A percentile compares a stretch with the other conserved stretches of the same genome.
Conservation (phyloP, 2,113 vertebrate species). For the Xiphophorus couchianus region DNA sequence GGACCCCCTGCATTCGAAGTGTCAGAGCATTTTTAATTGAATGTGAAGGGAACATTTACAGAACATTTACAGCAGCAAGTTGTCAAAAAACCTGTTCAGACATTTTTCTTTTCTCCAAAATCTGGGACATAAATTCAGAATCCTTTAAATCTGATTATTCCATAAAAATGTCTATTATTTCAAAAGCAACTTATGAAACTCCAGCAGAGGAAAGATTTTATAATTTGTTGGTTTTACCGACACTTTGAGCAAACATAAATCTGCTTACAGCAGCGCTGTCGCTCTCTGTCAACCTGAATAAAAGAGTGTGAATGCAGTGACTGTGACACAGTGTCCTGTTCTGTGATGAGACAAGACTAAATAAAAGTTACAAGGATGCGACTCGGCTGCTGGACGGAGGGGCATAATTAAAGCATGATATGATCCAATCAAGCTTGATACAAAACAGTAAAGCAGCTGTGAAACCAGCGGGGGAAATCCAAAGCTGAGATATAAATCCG, state of each 20-base stretch:
- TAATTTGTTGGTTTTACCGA: conserved; percentile 1
- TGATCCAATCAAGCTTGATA: not conserved
- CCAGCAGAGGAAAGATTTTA: not conserved
- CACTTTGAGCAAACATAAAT: conserved; percentile 17
- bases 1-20: not conserved
- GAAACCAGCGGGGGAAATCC: conserved; percentile 13
- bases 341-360: not conserved
- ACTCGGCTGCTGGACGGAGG: not conserved
- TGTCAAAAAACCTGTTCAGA: not conserved
- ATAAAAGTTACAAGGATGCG: conserved; percentile 15
- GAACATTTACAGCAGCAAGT: not conserved
- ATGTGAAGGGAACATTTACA: not conserved
- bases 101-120: not conserved
- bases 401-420: conserved; percentile 10
- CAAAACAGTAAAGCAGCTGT: conserved; percentile 3
- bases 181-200: not conserved
- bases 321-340: conserved; percentile 11
- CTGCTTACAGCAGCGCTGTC: conserved; percentile 21
- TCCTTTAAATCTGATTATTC: not conserved
- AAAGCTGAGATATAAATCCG: conserved; percentile 11
- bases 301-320: conserved; percentile 19
- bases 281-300: conserved; percentile 15
- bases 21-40: too few species aligned
- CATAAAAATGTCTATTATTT: not conserved
- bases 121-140: not conserved